Percentiles rank a stretch among this genome's conserved stretches.
Conservation (phyloP, 2,888 invertebrate genomes). For the Trichogramma evanescens region DNA sequence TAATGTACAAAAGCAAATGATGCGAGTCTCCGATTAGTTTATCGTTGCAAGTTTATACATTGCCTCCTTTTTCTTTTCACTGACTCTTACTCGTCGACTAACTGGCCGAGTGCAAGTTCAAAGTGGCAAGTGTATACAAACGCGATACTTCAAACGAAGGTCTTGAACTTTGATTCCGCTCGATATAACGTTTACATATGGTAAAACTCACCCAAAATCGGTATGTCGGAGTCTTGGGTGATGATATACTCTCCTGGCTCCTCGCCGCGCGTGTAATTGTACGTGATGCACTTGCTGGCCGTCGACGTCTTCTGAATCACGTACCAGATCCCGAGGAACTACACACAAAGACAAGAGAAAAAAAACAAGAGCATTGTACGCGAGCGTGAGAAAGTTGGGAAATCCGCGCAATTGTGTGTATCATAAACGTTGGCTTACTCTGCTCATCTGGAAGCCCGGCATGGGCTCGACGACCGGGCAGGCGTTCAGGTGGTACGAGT, state of each 20-base stretch:
- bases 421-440: conserved; percentile 49
- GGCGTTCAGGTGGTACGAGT: conserved; percentile 66
- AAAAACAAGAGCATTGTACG: not conserved
- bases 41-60: too few relatives aligned
- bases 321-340: conserved; percentile 77
- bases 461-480: conserved; percentile 71
- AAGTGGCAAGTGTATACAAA: too few relatives aligned
- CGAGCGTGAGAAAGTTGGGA: not conserved
- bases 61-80: too few relatives aligned
- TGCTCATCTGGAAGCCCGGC: conserved; percentile 66
- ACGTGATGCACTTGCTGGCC: conserved; percentile 69
- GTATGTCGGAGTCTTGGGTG: conserved; percentile 67
- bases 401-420: not conserved
- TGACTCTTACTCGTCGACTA: too few relatives aligned
- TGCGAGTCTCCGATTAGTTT: too few relatives aligned
- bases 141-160: conserved; percentile 4
- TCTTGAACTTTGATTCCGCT: not conserved
- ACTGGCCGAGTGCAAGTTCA: too few relatives aligned
- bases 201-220: conserved; percentile 36
- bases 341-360: conserved; percentile 23
- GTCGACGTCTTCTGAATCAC: conserved; percentile 78
- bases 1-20: too few relatives aligned
- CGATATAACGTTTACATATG: not conserved
- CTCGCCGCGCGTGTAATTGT: conserved; percentile 66
- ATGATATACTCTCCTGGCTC: conserved; percentile 65